phyloP scores from a whole-genome alignment of 2,797 vertebrate species.

The Tachyglossus aculeatus region DNA sequence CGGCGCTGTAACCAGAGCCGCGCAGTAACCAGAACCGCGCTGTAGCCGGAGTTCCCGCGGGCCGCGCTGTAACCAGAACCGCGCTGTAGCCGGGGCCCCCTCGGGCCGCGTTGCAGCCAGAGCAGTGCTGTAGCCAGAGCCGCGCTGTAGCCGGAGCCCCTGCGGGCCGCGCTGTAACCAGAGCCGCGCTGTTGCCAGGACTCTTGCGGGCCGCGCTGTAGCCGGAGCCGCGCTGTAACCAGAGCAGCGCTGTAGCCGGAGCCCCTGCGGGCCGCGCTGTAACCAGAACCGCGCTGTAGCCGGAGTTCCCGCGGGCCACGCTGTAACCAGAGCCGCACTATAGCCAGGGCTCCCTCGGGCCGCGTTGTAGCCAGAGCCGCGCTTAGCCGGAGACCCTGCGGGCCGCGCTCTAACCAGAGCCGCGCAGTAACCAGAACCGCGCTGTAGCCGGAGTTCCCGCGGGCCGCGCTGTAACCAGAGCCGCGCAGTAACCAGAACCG shows the following conservation, averaged over 20 bases:
- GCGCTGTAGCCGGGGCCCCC: too few species aligned
- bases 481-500: too few species aligned
- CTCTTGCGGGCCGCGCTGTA: background rate
- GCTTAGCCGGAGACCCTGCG: background rate
- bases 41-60: background rate
- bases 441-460: background rate
- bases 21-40: too few species aligned
- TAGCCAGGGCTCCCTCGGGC: too few species aligned
- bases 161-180: background rate
- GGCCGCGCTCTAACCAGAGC: background rate
- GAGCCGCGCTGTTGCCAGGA: too few species aligned
- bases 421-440: background rate
- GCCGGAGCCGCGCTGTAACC: background rate
- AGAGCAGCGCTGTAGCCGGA: background rate
- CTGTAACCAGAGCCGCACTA: too few species aligned
- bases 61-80: too few species aligned
- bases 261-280: slow-evolving; percentile 34
- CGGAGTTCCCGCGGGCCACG: background rate
- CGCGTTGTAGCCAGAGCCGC: too few species aligned
- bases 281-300: background rate
- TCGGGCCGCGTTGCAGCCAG: too few species aligned
- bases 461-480: slow-evolving; percentile 36
- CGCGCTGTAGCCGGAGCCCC: too few species aligned
- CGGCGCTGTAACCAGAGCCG: slow-evolving; percentile 34
- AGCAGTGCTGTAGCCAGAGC: too few species aligned